Evolutionary conservation across 2,113 vertebrate species (phyloP).

Genomic region (Calyptomena viridis): DNA sequence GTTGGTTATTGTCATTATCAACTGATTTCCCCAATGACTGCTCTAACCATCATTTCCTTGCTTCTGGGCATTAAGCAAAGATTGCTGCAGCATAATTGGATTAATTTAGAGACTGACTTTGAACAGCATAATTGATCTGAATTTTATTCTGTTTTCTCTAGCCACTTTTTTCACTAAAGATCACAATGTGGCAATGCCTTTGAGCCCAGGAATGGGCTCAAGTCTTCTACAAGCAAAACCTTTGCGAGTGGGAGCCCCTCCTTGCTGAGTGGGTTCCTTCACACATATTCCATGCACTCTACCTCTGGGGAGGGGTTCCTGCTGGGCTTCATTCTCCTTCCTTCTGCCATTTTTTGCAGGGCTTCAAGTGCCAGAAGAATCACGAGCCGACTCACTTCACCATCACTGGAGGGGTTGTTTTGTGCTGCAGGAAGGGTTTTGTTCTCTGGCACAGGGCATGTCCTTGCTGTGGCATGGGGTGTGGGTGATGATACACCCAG

Average conservation of each 20-base stretch:
- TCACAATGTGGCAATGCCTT: not conserved
- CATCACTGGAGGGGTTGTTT: not conserved
- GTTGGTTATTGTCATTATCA: slow-evolving; percentile 23
- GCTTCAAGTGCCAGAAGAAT: not conserved
- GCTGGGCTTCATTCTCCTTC: not conserved
- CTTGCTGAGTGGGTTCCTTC: not conserved
- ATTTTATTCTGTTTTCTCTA: slow-evolving; percentile 29
- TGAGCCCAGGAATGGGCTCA: not conserved
- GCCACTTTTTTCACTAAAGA: not conserved
- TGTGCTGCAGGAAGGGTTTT: not conserved
- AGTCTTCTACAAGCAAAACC: not conserved
- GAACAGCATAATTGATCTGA: slow-evolving; percentile 45
- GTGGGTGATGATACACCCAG: not conserved
- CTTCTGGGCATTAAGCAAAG: slow-evolving; percentile 45
- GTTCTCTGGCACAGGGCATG: not conserved
- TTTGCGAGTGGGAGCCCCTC: not conserved
- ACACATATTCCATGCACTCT: not conserved
- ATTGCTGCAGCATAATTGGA: slow-evolving; percentile 21
- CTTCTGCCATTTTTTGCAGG: not conserved
- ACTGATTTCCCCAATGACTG: slow-evolving; percentile 8
- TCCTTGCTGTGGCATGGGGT: not conserved
- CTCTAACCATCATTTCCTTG: slow-evolving; percentile 22
- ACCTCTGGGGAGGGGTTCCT: not conserved
- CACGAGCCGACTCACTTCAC: rapidly evolving
- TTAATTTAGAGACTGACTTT: slow-evolving; percentile 42